Evolutionary conservation across 2,888 invertebrate genomes (phyloP), one percentile per base, ranked within the genome.

Genomic region (Drosophila kanekoi): DNA sequence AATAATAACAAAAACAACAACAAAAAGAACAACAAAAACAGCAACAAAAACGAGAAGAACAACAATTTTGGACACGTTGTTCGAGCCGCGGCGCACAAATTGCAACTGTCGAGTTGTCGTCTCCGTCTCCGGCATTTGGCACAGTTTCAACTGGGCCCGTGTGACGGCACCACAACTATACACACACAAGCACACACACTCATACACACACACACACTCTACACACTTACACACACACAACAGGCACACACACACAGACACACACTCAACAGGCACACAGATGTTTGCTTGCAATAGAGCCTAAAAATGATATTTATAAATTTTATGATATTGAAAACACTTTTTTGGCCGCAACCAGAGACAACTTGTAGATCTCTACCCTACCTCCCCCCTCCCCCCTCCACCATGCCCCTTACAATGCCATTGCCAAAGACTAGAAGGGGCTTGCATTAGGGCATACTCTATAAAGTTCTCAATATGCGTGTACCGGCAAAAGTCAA

Each of bases 61-160:
- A 38, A 48, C 11, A 10, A 43, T 62, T 49, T 41, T 53, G 57
- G 54, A 77, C 74, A 74, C 80, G 83, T 68, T 82, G 81, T 72
- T 83, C 72, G 61, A 71, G 43, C 59, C 83, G 74, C 88, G 73
- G 68, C 72, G 77, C 79, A 75, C 86, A 66, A 79, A 79, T 84
- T 83, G 89, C 86, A 86, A 86, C 86, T 86, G 89, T 86, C 79
- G 82, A 72, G 66, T 67, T 87, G 87, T 81, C 81, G 85, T 87
- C 71, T 45, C 63, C 43, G 60, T 64, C 56, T 33, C 58, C 63
- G 69, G 56, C 67, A 72, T 68, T 82, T 87, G 85, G 87, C 83
- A 77, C 58, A 62, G 53, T 72, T 72, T 73, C 72, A 81, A 74
- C 67, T 38, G 51, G 23, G 38, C 38, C 47, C 28, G 28, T 28